Evolutionary conservation across 2,888 invertebrate genomes (phyloP).

Genomic region (Drosophila buzzatii): DNA sequence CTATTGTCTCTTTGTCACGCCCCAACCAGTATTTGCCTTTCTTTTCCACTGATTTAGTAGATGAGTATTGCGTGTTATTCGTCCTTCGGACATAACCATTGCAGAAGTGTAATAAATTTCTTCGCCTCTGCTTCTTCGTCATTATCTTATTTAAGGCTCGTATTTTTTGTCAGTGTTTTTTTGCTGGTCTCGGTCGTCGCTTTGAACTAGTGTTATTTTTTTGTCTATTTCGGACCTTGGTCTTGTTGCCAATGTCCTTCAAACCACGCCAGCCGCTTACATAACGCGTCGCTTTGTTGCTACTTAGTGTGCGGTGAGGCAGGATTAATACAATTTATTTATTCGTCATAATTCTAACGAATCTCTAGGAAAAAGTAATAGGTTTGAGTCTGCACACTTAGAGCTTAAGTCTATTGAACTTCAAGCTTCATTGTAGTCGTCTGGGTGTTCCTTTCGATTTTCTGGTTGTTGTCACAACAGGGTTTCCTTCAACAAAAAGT

Average conservation of each 20-base stretch:
- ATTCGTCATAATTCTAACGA: constrained; percentile 35
- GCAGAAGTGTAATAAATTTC: constrained; percentile 58
- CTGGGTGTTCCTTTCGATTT: background rate
- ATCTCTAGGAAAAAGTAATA: constrained; percentile 39
- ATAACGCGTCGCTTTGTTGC: constrained; percentile 48
- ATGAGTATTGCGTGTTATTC: constrained; percentile 48
- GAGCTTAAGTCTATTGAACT: constrained; percentile 48
- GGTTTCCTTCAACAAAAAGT: constrained; percentile 26
- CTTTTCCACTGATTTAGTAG: constrained; percentile 60
- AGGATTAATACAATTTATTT: constrained; percentile 6
- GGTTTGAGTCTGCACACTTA: constrained; percentile 42
- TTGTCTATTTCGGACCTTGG: constrained; percentile 51
- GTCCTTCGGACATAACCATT: constrained; percentile 67
- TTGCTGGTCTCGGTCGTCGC: constrained; percentile 7
- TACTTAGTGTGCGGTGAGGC: constrained; percentile 6
- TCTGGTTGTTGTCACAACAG: background rate
- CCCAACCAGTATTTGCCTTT: constrained; percentile 45
- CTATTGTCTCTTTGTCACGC: constrained; percentile 61
- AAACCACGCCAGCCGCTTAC: constrained; percentile 53
- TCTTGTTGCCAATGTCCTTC: constrained; percentile 55
- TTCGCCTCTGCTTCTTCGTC: constrained; percentile 24
- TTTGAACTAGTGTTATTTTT: constrained; percentile 38
- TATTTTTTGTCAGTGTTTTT: constrained; percentile 18
- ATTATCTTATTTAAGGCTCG: constrained; percentile 27
- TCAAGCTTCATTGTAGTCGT: background rate